Evolutionary conservation across 2,888 invertebrate genomes (phyloP), one percentile per base, ranked within the genome.

Genomic region (Limnephilus marmoratus): DNA sequence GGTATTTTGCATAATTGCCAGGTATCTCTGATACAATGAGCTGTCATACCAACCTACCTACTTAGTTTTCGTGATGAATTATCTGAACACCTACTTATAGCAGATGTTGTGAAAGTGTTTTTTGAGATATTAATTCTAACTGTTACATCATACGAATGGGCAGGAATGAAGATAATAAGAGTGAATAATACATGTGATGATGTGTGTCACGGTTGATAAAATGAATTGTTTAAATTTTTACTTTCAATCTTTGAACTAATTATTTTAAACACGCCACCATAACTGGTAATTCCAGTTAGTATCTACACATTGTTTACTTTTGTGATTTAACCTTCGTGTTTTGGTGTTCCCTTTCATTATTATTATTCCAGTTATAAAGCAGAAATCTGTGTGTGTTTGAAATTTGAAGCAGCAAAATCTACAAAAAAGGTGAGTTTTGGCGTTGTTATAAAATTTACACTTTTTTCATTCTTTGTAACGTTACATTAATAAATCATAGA

Each of bases 1-100:
- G 29, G 29, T 41, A 12, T 45, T 86, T 86, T 49, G 45, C 86
- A 86, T 86, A 86, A 86, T 45, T 86, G 49, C 37, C 24, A 45
- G 37, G 86, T 86, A 86, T 86, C 86, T 37, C n/a, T 31, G 29
- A 86, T 86, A 86, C 86, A 86, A 86, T 45, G 45, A 45, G 45
- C 86, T 45, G 86, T 86, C 86, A 86, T 29, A 45, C n/a, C 68
- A 68, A 68, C 68, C 68, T 68, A 68, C 68, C n/a, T 68, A 68
- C n/a, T 68, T 68, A 68, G 9, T 86, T 45, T 86, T 29, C n/a
- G n/a, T 45, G 86, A 86, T 86, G 86, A 86, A 86, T 86, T 86
- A 86, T 86, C 29, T 83, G 7, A 68, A n/a, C 24, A 68, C 68
- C 68, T 18, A 53, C 53, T 4, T 68, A 68, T 24, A 18, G 68